Base-by-base conservation (phyloP, 2,797 vertebrate genomes). In the Ptychadena robeensis region DNA sequence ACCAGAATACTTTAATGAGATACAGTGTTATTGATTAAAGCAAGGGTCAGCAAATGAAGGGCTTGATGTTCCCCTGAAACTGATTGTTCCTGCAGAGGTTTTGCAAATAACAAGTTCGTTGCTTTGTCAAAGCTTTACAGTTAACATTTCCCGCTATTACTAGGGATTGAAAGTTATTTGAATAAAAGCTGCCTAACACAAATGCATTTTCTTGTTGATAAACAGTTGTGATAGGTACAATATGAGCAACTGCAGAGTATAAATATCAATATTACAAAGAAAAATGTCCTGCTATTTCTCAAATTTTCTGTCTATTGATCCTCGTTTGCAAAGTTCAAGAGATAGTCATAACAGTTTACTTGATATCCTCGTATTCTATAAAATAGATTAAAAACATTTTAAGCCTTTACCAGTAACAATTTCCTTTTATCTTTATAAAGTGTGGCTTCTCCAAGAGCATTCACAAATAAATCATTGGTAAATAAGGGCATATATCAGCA, bases 1-100 rank as follows among this genome's bases (percentile, higher is more conserved):
- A 53, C 78, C 82, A 85, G 78, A 80, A 80, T 80, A 85, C 78
- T 85, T 80, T 85, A 85, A 85, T 85, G 82, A 85, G 82, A 85
- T 85, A 85, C 82, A 76, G 77, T 75, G 48, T 75, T 85, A 85
- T 85, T 80, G 82, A 85, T 85, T 85, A 85, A 80, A 85, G 71
- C 79, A 85, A 75, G 65, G 78, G 82, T 85, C 82, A 80, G 82
- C 82, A 85, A 85, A 74, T 80, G 72, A 76, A 85, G 72, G 82
- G 66, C 66, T 75, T 80, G 71, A 79, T 84, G 69, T 70, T 73
- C 70, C 64, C 65, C 82, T 80, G 38, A 80, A 84, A 79, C 70
- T 37, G 77, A 80, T 80, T n/a, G 48, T 80, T 70, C n/a, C 57
- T 80, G 38, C 53, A 80, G 32, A 71, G 78, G 22, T 68, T 74